These are phyloP conservation scores for Diorhabda elongata DNA, from an alignment of 1,140 invertebrate species.

Conservation along the genomic window DNA sequence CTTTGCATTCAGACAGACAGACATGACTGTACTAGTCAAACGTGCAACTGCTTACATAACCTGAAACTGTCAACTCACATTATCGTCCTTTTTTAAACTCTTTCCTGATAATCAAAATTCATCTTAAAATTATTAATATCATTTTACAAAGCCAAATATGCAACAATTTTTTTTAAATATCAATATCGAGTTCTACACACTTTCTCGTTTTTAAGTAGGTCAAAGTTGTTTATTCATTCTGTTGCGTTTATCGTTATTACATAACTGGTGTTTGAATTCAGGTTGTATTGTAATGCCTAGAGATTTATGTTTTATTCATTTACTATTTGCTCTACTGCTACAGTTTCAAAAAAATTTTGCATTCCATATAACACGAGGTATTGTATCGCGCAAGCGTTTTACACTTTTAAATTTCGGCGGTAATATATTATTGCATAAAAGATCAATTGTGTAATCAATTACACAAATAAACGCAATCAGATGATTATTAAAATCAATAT, in stretches of 20 bases:
- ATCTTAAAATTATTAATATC: slow-evolving; percentile 5
- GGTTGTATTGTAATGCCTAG: slow-evolving; percentile 14
- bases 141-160: background rate
- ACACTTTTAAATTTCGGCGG: slow-evolving; percentile 24
- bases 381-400: slow-evolving; percentile 3
- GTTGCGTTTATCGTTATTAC: slow-evolving; percentile 28
- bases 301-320: slow-evolving; percentile 24
- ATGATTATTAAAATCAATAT: too few species aligned
- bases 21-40: slow-evolving; percentile 40
- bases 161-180: background rate
- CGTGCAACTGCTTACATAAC: slow-evolving; percentile 20
- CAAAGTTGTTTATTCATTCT: slow-evolving; percentile 31
- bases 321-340: slow-evolving; percentile 15
- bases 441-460: background rate
- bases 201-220: slow-evolving; percentile 34
- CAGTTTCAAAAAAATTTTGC: slow-evolving; percentile 6
- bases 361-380: slow-evolving; percentile 6
- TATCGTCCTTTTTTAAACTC: background rate
- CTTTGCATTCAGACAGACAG: slow-evolving; percentile 52
- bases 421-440: background rate
- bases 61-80: slow-evolving; percentile 1
- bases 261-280: slow-evolving; percentile 29
- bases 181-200: slow-evolving; percentile 14
- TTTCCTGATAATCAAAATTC: background rate
- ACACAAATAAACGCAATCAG: too few species aligned